Percentiles rank a stretch among this genome's conserved stretches.
Evolutionary conservation across 2,113 vertebrate species (phyloP).

Genomic region (Pelecanoides urinatrix): DNA sequence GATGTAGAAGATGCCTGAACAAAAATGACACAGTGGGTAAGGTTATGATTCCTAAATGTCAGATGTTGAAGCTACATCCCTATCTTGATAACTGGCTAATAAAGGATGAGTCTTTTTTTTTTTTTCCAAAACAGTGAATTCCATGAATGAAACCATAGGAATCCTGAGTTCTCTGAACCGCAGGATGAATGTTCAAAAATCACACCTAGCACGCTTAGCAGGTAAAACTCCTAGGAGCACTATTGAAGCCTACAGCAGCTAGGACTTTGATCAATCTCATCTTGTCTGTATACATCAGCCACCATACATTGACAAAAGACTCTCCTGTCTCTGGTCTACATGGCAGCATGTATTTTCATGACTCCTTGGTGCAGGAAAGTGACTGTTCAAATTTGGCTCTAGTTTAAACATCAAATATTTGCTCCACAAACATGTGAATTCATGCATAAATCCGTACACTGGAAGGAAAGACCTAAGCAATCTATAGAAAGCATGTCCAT

Average conservation of each 20-base stretch:
- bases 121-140: background rate
- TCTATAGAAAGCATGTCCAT: background rate
- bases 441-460: background rate
- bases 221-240: background rate
- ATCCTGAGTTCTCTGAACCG: background rate
- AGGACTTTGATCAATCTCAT: background rate
- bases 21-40: background rate
- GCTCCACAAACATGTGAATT: background rate
- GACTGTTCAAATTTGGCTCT: rapidly evolving
- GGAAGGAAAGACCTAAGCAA: background rate
- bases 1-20: background rate
- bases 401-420: background rate
- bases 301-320: background rate
- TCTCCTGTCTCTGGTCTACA: background rate
- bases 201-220: rapidly evolving
- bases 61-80: background rate
- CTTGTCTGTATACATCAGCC: background rate
- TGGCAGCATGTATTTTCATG: background rate
- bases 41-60: background rate
- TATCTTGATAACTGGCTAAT: background rate
- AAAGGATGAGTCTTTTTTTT: background rate
- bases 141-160: background rate
- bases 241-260: background rate
- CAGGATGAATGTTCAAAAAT: background rate
- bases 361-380: rapidly evolving